Base-by-base conservation (phyloP, 2,797 vertebrate genomes). In the Oreortyx pictus region DNA sequence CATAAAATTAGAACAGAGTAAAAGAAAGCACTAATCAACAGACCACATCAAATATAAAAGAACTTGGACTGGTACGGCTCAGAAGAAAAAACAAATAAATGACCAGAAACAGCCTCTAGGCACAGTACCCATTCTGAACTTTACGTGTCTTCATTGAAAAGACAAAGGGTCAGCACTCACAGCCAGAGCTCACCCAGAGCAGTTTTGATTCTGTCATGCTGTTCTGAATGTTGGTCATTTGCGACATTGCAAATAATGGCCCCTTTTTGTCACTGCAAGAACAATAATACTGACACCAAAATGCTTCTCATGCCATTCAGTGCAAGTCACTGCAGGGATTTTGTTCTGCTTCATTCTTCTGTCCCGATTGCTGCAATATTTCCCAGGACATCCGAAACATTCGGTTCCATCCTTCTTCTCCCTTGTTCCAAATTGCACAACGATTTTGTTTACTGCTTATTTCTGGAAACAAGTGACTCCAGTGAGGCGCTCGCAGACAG, bases 231-330 rank as follows among this genome's bases (percentile, higher is more conserved):
- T 71, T 75, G 33, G 80, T 62, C 52, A 82, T 75, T 74, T 54
- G 52, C 31, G 73, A n/a, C 66, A 70, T 41, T 88, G 46, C 83
- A 88, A 91, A 97, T 94, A 97, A 93, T 88, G 73, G 83, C 62
- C 46, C 62, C 89, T 95, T 94, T 94, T 87, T 84, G 86, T 89
- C 79, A 83, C 93, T 35, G 43, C 57, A 14, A 96, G 78, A 96
- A 86, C 73, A 57, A 56, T 71, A 90, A 82, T 52, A 66, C 41
- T 18, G 44, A 61, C 54, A 85, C 82, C 27, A 89, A 77, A 93
- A 86, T 93, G 20, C 20, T 83, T 95, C 73, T 85, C 94, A 67
- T 87, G 56, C 72, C 95, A 87, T 87, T 89, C 74, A 73, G 57
- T 35, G 70, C 56, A 71, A 70, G 54, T 91, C 80, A 77, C 73